Conservation (phyloP, 2,113 vertebrate genomes). For the Sylvietta virens region DNA sequence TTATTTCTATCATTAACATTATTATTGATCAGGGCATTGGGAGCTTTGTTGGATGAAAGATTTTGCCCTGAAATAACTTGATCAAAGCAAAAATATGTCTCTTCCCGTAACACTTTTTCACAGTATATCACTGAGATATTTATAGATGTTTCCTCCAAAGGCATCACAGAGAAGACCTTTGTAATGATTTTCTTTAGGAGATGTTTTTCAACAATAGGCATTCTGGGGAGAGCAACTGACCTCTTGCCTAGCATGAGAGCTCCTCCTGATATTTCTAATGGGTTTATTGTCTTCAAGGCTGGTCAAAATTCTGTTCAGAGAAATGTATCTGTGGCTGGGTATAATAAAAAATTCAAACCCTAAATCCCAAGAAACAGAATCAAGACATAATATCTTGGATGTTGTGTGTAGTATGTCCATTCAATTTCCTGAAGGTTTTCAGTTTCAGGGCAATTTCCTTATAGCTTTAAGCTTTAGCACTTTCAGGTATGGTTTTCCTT, state of each 20-base stretch:
- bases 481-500: slow-evolving; percentile 48
- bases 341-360: background rate
- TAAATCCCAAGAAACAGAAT: slow-evolving; percentile 39
- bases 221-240: background rate
- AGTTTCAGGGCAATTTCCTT: slow-evolving; percentile 72
- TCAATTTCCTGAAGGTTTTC: slow-evolving; percentile 72
- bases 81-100: background rate
- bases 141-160: background rate
- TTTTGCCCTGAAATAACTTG: background rate
- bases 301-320: background rate
- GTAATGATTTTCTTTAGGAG: background rate
- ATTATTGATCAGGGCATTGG: background rate
- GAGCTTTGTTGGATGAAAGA: background rate
- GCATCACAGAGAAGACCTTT: background rate
- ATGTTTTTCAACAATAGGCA: background rate
- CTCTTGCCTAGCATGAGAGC: background rate
- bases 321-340: background rate
- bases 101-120: background rate
- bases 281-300: background rate
- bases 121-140: background rate
- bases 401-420: slow-evolving; percentile 15
- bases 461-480: slow-evolving; percentile 43
- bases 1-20: background rate
- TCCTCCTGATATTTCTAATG: background rate
- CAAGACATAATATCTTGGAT: slow-evolving; percentile 27